These are phyloP conservation scores for Alosa sapidissima DNA, from an alignment of 2,797 vertebrate genomes.

Conservation along the genomic window DNA sequence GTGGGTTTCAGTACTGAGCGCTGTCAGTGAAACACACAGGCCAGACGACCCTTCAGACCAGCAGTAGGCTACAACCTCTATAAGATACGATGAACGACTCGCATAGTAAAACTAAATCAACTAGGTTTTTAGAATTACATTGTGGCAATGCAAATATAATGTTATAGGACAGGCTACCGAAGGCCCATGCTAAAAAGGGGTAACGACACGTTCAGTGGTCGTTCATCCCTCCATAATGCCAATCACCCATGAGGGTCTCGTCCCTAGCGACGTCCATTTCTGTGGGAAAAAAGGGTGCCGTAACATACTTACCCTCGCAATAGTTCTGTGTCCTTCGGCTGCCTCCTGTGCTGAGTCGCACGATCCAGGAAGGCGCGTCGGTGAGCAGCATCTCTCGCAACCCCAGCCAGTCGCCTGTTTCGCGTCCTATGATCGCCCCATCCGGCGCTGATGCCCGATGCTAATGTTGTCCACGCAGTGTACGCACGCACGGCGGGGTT, in stretches of 20 bases:
- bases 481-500: background rate
- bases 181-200: background rate
- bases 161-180: background rate
- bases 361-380: conserved; percentile 14
- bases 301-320: conserved; percentile 30
- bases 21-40: background rate
- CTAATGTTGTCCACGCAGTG: background rate
- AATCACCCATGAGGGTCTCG: background rate
- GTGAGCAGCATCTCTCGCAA: conserved; percentile 24
- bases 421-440: background rate
- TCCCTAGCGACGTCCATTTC: background rate
- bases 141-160: background rate
- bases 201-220: background rate
- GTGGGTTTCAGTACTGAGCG: background rate
- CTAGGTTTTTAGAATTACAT: background rate
- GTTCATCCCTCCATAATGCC: background rate
- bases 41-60: background rate
- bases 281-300: background rate
- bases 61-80: background rate
- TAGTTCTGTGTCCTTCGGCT: conserved; percentile 14
- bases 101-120: background rate
- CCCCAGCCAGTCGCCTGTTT: background rate
- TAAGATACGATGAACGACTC: background rate
- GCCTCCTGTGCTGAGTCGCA: conserved; percentile 7
- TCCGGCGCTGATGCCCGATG: background rate